Base-by-base conservation (phyloP, 2,113 vertebrate genomes). In the Rhombomys opimus region DNA sequence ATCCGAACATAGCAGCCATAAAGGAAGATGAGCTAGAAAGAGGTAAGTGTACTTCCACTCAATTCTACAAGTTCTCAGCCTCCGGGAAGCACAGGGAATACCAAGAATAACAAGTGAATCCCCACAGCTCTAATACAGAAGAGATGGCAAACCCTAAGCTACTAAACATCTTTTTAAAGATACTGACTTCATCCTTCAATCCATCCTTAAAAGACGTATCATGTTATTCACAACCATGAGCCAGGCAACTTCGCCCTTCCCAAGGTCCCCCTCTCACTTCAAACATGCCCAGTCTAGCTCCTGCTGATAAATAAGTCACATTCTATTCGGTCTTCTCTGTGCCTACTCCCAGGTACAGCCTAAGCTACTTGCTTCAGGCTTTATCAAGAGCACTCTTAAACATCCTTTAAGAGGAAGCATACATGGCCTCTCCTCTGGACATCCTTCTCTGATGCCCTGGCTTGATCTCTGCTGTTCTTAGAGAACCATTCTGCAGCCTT, bases 211-310 rank as follows among this genome's bases (percentile, higher is more conserved):
- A 70, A 92, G 1, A 11, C 11, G 27, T 35, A 41, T 61, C 32
- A 7, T 1, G 4, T 9, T 25, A 13, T 23, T n/a, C 54, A 38
- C 0, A 23, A 18, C n/a, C 54, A 50, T 17, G 23, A 2, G 3
- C 59, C 78, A 90, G 77, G 32, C 25, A 61, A 13, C 9, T 18
- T 12, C 70, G 57, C n/a, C 72, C 23, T 52, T 23, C 27, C 78
- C 27, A 15, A 35, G 17, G 59, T 30, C 81, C 27, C 20, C 41
- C 6, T 12, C 38, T 14, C 5, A 6, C 38, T 88, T 50, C 8
- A 54, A 38, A 59, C 20, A 63, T 4, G 8, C 22, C 68, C 72
- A 61, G 3, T 41, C 30, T 13, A 14, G 25, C 63, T 35, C 35
- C 0, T 17, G 80, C 59, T 90, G 85, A 88, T 25, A 38, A 73